These are phyloP conservation scores for Stegana nigrithorax DNA, from an alignment of 2,888 invertebrate genomes.

Conservation along the genomic window DNA sequence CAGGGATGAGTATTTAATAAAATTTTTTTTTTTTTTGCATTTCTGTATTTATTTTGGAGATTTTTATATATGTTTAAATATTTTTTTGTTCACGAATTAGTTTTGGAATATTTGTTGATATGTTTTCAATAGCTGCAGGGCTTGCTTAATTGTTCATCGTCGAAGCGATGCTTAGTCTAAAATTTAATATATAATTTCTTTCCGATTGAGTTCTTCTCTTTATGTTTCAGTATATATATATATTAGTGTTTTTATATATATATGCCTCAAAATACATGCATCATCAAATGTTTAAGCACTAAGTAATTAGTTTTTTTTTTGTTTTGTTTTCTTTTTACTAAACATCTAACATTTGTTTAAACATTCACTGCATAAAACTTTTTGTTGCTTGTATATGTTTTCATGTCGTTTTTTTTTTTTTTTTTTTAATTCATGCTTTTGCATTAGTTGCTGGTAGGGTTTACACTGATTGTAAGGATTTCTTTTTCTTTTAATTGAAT, in stretches of 20 bases:
- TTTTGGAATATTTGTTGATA: constrained; percentile 23
- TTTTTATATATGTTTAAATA: constrained; percentile 12
- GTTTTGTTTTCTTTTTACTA: constrained; percentile 7
- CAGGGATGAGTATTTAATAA: neutral
- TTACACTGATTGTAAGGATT: constrained; percentile 58
- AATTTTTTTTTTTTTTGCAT: constrained; percentile 1
- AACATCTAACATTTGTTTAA: neutral
- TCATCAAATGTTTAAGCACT: constrained; percentile 26
- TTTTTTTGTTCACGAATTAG: constrained; percentile 8
- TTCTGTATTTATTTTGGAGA: neutral
- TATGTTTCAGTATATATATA: neutral
- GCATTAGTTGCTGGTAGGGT: constrained; percentile 52
- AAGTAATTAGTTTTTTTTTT: constrained; percentile 14
- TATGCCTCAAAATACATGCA: constrained; percentile 27
- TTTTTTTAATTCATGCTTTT: constrained; percentile 25
- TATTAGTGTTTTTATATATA: constrained; percentile 7
- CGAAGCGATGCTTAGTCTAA: constrained; percentile 1
- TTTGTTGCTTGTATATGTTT: constrained; percentile 23
- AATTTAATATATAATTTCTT: constrained; percentile 12
- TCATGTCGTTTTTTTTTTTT: constrained; percentile 17
- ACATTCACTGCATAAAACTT: constrained; percentile 6
- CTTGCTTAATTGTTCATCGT: constrained; percentile 27
- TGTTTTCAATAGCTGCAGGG: constrained; percentile 54
- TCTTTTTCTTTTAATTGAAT: constrained; percentile 33
- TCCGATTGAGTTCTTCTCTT: too few relatives aligned